Percentiles rank a stretch among this genome's conserved stretches.
Conservation (phyloP, 2,113 vertebrate genomes). For the Natator depressus region DNA sequence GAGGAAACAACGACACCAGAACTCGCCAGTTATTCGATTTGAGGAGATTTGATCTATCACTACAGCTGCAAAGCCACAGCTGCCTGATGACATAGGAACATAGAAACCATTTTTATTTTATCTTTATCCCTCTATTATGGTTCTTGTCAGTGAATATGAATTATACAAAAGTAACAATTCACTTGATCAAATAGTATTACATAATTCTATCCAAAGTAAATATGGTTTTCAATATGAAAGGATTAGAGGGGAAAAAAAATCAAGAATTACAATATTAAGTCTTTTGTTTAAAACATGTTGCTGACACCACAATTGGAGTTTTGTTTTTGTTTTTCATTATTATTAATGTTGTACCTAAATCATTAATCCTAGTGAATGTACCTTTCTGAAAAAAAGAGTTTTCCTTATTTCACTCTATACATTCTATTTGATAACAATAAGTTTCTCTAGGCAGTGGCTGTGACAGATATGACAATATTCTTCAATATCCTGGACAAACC, state of each 20-base stretch:
- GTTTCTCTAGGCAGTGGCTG: neutral
- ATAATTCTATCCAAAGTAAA: neutral
- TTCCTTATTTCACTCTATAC: rapidly evolving
- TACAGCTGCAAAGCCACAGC: neutral
- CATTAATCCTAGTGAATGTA: neutral
- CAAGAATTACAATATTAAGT: neutral
- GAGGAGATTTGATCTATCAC: neutral
- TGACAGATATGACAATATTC: neutral
- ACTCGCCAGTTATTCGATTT: neutral
- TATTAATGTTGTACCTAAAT: neutral
- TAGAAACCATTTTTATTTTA: neutral
- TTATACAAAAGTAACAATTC: neutral
- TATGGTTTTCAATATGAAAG: rapidly evolving
- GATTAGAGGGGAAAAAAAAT: neutral
- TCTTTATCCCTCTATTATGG: neutral
- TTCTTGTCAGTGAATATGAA: neutral
- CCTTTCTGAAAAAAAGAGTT: neutral
- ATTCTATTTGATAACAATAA: neutral
- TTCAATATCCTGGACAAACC: neutral
- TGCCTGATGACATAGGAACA: neutral
- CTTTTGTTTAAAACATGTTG: neutral
- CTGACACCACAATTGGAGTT: neutral
- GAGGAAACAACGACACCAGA: neutral
- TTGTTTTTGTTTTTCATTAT: neutral
- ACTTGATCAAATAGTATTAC: neutral